Base-by-base conservation (phyloP, 2,888 invertebrate genomes). In the Erebia aethiops region DNA sequence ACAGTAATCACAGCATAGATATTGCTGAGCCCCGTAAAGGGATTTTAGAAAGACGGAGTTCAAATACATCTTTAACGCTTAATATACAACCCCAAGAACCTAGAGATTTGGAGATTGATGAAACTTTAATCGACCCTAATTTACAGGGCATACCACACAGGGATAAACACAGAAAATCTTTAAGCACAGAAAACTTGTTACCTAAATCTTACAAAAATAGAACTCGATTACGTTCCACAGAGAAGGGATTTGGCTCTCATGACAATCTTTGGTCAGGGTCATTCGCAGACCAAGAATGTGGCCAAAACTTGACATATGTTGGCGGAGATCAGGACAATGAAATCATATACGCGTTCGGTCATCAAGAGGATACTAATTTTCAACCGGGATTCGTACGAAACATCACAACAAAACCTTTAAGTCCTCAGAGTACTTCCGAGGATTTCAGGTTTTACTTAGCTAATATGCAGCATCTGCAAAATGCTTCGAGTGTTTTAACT, bases 1-100 rank as follows among this genome's bases (percentile, higher is more conserved):
- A 93, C 76, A 94, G 94, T 67, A 93, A 92, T 70, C 86, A 87
- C 56, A 94, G 94, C 67, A 93, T 94, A 61, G 94, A 93, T 43
- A 90, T 87, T 16, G 72, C 79, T 0, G 92, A 93, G 78, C 88
- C 87, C 0, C 84, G 85, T 0, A 96, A 96, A 80, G 96, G 96
- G 14, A 92, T 96, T 64, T 84, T 96, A 63, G 96, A 96, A 81
- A 94, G 97, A 75, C 94, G 97, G 46, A 97, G 97, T 58, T 97
- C 97, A 0, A 97, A 97, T 81, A 97, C 97, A 0, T 97, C 97
- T 65, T 88, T 98, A 10, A 97, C 97, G 0, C 94, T 98, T 1
- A 93, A 93, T 71, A 89, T 93, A 54, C 90, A 89, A 71, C 87
- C 89, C 0, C 87, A 89, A 62, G 93, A 93, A 67, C 93, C 93